phyloP scores from a whole-genome alignment of 2,797 vertebrate species.

The Coracias cyanogaster region DNA sequence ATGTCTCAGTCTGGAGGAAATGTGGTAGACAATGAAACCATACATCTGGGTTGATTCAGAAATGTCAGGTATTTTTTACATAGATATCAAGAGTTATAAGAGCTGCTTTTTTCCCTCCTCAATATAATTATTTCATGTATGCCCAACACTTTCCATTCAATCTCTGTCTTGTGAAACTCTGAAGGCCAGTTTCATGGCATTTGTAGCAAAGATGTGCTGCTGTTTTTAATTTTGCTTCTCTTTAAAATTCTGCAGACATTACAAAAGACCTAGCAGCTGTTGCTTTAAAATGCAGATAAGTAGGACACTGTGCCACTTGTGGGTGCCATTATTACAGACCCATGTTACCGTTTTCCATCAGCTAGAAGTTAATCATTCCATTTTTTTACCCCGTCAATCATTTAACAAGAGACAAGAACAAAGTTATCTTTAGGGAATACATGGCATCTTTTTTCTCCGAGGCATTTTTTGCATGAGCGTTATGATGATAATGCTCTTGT shows the following conservation, averaged over 20 bases:
- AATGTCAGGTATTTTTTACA: not conserved
- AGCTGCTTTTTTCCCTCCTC: not conserved
- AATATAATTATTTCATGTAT: not conserved
- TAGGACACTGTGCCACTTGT: not conserved
- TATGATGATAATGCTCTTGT: not conserved
- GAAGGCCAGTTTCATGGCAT: not conserved
- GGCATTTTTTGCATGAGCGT: not conserved
- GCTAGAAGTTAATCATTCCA: conserved; percentile 46
- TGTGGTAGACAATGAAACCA: not conserved
- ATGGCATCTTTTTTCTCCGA: not conserved
- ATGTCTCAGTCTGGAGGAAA: not conserved
- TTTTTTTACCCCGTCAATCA: conserved; percentile 33
- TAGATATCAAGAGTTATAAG: not conserved
- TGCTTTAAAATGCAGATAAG: conserved; percentile 61
- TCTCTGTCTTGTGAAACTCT: not conserved
- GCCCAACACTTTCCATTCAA: not conserved
- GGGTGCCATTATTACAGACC: not conserved
- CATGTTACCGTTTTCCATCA: conserved; percentile 29
- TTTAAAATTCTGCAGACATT: conserved; percentile 43
- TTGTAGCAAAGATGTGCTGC: not conserved
- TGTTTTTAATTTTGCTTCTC: conserved; percentile 40
- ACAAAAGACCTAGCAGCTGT: conserved; percentile 32
- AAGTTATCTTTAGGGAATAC: not conserved
- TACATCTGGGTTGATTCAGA: not conserved
- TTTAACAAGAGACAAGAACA: not conserved